Conservation (phyloP, 2,113 vertebrate species). For the Trinectes maculatus region DNA sequence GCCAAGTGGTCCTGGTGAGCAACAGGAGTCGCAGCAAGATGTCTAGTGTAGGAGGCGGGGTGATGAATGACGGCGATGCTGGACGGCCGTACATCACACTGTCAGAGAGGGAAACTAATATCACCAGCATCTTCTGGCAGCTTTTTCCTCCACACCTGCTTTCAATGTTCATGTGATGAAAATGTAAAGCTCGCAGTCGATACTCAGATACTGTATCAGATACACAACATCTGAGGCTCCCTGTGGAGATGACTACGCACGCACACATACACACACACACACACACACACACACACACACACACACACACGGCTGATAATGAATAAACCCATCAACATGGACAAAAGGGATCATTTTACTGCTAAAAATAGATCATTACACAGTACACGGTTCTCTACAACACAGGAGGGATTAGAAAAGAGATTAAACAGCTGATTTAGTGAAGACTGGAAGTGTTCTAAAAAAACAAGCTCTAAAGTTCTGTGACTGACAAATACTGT, state of each 20-base stretch:
- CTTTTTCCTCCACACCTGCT: not conserved
- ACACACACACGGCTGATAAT: slow-evolving; percentile 20
- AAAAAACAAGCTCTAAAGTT: not conserved
- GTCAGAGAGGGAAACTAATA: no score
- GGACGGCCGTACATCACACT: slow-evolving; percentile 32
- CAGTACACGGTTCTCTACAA: not conserved
- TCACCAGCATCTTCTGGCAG: not conserved
- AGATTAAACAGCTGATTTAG: not conserved
- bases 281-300: not conserved
- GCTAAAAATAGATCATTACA: slow-evolving; percentile 5
- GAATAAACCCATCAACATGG: slow-evolving; percentile 2
- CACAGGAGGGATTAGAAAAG: not conserved
- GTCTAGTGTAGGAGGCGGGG: slow-evolving; percentile 10
- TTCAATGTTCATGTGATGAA: slow-evolving; percentile 18
- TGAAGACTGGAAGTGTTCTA: not conserved
- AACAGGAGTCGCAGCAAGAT: slow-evolving; percentile 18
- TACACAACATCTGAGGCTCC: slow-evolving; percentile 29
- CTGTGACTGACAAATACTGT: not conserved
- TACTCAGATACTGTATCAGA: slow-evolving; percentile 43
- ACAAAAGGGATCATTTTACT: slow-evolving; percentile 13
- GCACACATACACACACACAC: not conserved
- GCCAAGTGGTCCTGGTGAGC: slow-evolving; percentile 16
- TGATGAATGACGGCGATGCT: slow-evolving; percentile 45
- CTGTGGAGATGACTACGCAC: slow-evolving; percentile 35
- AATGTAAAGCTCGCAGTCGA: slow-evolving; percentile 31